Conservation (phyloP, 1,140 invertebrate species). For the Halesus radiatus region DNA sequence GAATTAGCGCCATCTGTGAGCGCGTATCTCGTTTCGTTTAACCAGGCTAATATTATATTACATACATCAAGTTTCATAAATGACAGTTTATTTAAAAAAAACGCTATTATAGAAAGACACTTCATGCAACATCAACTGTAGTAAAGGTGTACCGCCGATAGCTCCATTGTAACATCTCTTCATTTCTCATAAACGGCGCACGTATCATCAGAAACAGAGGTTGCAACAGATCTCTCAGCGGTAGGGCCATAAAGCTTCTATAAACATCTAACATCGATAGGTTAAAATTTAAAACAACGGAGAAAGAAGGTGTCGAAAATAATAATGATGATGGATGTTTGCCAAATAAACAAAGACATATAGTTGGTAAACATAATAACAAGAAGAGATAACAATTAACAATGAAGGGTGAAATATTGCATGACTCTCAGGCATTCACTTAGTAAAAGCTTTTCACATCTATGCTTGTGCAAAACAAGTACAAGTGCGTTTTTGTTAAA, state of each 20-base stretch:
- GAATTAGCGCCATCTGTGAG: too few species aligned
- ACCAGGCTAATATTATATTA: too few species aligned
- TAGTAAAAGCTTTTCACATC: constrained; percentile 32
- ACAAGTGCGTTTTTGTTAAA: constrained; percentile 12
- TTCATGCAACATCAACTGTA: constrained; percentile 28
- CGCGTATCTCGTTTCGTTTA: too few species aligned
- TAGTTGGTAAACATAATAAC: background rate
- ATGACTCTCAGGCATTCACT: constrained; percentile 18
- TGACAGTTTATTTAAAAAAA: too few species aligned
- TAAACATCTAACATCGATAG: constrained; percentile 22
- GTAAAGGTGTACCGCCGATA: background rate
- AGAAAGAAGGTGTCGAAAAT: too few species aligned
- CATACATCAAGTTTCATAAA: too few species aligned
- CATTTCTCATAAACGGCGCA: too few species aligned
- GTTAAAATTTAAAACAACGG: too few species aligned
- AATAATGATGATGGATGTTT: too few species aligned
- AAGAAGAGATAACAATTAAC: background rate
- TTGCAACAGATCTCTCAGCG: too few species aligned
- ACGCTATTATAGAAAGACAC: background rate
- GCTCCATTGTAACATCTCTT: too few species aligned
- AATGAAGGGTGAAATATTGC: background rate
- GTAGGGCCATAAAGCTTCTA: background rate
- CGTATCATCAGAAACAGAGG: too few species aligned
- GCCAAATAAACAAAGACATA: background rate
- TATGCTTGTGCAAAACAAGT: constrained; percentile 27